Conservation (phyloP, 2,888 invertebrate species). For the Formica aserva region DNA sequence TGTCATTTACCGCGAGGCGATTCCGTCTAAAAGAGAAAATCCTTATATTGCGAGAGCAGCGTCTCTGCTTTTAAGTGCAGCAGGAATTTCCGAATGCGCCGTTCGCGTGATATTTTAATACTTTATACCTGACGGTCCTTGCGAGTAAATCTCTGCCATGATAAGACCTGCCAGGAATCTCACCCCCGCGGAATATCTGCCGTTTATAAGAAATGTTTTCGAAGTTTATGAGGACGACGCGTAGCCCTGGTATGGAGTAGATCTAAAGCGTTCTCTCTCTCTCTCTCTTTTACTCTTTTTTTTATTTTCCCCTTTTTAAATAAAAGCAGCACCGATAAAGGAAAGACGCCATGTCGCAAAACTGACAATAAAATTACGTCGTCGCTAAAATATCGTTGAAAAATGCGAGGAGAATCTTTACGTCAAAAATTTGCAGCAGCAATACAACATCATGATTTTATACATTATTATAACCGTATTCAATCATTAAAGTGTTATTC, state of each 20-base stretch:
- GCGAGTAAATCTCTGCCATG: constrained; percentile 79
- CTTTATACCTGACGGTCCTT: constrained; percentile 68
- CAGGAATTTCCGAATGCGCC: constrained; percentile 69
- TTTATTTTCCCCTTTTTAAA: constrained; percentile 50
- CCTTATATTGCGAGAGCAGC: constrained; percentile 44
- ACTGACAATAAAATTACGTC: constrained; percentile 63
- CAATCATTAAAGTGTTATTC: not conserved
- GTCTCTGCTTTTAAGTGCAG: constrained; percentile 56
- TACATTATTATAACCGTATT: not conserved
- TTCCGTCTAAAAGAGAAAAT: constrained; percentile 32
- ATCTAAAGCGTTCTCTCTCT: constrained; percentile 50
- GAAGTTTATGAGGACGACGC: constrained; percentile 74
- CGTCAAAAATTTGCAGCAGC: constrained; percentile 15
- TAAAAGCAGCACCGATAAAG: constrained; percentile 57
- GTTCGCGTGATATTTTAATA: constrained; percentile 81
- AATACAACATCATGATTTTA: constrained; percentile 2
- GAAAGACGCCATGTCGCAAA: constrained; percentile 42
- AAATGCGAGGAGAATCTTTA: constrained; percentile 53
- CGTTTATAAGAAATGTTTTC: constrained; percentile 76
- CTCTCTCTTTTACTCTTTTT: not conserved
- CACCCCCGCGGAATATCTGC: constrained; percentile 71
- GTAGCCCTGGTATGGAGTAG: constrained; percentile 53
- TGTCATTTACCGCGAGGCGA: constrained; percentile 30
- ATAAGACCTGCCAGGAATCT: constrained; percentile 76
- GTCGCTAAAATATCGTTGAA: constrained; percentile 51